Evolutionary conservation across 2,113 vertebrate genomes (phyloP).

Genomic region (Pristiophorus japonicus): DNA sequence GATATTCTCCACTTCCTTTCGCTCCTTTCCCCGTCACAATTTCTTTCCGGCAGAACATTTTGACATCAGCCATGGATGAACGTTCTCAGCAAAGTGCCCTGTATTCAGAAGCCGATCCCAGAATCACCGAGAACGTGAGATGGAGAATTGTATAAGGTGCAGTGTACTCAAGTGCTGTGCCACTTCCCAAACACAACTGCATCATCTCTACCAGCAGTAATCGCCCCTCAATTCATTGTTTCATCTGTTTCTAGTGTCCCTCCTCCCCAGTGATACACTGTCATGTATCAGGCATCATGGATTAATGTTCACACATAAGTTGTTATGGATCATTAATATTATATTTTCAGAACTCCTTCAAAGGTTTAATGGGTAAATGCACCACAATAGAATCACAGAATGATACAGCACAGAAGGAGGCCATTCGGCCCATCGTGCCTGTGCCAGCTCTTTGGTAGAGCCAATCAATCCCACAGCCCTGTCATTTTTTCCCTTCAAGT

Average conservation of each 20-base stretch:
- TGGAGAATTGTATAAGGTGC: neutral
- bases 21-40: neutral
- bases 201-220: neutral
- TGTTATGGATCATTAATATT: neutral
- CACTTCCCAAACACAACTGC: neutral
- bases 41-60: neutral
- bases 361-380: neutral
- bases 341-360: neutral
- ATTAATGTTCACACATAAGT: neutral
- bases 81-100: no score
- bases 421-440: neutral
- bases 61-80: neutral
- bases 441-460: neutral
- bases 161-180: neutral
- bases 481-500: no score
- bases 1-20: neutral
- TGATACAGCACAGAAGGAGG: neutral
- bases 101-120: neutral
- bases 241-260: neutral
- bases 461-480: neutral
- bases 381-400: neutral
- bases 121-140: neutral
- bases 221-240: neutral
- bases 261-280: neutral
- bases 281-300: neutral